Percentiles rank a stretch among this genome's conserved stretches.
Conservation (phyloP, 2,888 invertebrate species). For the Amblyjoppa proteus region DNA sequence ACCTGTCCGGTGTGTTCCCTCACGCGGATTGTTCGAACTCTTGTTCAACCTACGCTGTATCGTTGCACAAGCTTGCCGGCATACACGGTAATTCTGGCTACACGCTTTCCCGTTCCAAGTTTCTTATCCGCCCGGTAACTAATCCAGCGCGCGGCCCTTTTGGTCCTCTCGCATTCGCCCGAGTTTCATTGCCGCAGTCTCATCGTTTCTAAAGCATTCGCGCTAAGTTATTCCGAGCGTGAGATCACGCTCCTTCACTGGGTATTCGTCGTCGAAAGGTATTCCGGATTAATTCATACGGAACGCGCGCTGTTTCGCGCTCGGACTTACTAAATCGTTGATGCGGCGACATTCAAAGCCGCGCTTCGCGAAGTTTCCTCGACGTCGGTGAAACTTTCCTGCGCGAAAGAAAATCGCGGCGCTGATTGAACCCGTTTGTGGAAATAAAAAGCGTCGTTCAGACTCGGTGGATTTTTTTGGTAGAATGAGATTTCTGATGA, state of each 20-base stretch:
- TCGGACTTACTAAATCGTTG: too few species aligned
- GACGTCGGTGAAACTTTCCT: too few species aligned
- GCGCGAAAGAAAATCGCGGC: too few species aligned
- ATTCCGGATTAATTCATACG: neutral
- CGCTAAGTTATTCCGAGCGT: neutral
- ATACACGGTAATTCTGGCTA: neutral
- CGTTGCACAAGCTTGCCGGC: neutral
- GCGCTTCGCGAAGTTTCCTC: too few species aligned
- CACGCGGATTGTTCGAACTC: neutral
- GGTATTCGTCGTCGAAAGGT: neutral
- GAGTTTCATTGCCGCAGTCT: neutral
- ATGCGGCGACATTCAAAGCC: too few species aligned
- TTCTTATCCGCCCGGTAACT: neutral
- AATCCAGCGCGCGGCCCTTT: neutral
- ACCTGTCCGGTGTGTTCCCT: neutral
- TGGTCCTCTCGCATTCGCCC: neutral
- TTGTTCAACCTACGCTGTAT: neutral
- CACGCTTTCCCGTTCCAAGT: neutral
- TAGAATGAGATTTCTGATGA: too few species aligned
- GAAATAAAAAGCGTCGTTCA: too few species aligned
- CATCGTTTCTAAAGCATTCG: neutral
- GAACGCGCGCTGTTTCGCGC: neutral
- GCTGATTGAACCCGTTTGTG: too few species aligned
- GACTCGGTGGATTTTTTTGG: too few species aligned
- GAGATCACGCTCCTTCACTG: conserved; percentile 1